These are phyloP conservation scores for Epinephelus coioides DNA, from an alignment of 2,797 vertebrate species.

Conservation along the genomic window DNA sequence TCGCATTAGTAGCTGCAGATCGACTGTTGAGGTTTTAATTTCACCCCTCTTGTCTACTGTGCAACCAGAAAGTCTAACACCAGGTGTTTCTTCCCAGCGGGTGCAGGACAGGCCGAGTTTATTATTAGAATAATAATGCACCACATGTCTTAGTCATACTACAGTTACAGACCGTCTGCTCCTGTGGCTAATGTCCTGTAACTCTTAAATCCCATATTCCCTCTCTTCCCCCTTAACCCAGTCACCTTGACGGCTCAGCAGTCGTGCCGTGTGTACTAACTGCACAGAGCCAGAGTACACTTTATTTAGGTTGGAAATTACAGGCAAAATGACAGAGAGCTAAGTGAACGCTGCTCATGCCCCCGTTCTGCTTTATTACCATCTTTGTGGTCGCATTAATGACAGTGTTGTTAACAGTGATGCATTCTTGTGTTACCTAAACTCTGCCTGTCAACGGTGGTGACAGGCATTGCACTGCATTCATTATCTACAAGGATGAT, in stretches of 20 bases:
- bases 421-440: constrained; percentile 64
- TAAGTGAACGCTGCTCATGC: constrained; percentile 26
- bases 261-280: constrained; percentile 37
- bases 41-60: constrained; percentile 25
- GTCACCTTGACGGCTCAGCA: constrained; percentile 72
- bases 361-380: constrained; percentile 45
- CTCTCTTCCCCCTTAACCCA: constrained; percentile 45
- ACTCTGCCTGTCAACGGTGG: constrained; percentile 50
- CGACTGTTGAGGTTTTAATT: constrained; percentile 28
- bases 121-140: constrained; percentile 78
- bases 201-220: constrained; percentile 57
- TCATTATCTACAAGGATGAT: constrained; percentile 69
- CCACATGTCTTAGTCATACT: constrained; percentile 64
- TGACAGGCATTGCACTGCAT: constrained; percentile 73
- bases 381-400: constrained; percentile 60
- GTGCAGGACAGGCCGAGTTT: constrained; percentile 67
- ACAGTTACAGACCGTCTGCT: constrained; percentile 64
- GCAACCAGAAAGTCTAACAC: constrained; percentile 61
- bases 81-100: constrained; percentile 71
- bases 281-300: constrained; percentile 15
- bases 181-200: constrained; percentile 67
- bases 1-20: constrained; percentile 44
- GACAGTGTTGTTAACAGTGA: constrained; percentile 58
- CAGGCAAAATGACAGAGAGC: constrained; percentile 42
- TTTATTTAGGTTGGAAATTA: constrained; percentile 58